phyloP scores from a whole-genome alignment of 2,888 invertebrate genomes.

The Adineta ricciae region DNA sequence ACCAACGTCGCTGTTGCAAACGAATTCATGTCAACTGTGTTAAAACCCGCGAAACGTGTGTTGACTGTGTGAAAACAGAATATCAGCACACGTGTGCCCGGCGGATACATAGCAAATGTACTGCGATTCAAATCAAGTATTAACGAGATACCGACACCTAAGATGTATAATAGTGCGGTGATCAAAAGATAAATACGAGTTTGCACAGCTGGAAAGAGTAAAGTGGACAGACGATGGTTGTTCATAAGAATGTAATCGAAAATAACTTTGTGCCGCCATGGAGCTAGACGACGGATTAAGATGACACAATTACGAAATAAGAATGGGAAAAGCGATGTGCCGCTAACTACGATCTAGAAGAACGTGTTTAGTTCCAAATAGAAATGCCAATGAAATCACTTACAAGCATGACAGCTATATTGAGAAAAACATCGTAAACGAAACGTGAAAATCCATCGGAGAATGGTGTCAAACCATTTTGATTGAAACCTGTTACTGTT shows the following conservation, averaged over 20 bases:
- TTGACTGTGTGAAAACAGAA: background rate
- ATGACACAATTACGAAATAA: background rate
- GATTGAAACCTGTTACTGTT: background rate
- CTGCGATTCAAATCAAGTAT: background rate
- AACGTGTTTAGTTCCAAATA: too few relatives aligned
- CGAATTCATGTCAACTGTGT: background rate
- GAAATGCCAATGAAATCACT: background rate
- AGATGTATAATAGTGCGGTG: background rate
- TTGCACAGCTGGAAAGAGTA: background rate
- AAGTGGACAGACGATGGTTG: background rate
- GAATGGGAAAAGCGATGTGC: background rate
- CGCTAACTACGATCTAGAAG: background rate
- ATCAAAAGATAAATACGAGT: background rate
- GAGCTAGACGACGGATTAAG: background rate
- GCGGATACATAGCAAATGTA: background rate
- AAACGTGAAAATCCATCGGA: background rate
- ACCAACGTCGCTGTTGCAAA: background rate
- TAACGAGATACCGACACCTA: background rate
- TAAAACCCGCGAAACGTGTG: background rate
- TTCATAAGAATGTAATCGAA: background rate
- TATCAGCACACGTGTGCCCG: background rate
- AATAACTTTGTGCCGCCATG: background rate
- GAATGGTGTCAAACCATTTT: background rate
- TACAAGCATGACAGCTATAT: background rate
- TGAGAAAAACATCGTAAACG: background rate